phyloP scores from a whole-genome alignment of 1,140 invertebrate species.

The Panulirus ornatus region DNA sequence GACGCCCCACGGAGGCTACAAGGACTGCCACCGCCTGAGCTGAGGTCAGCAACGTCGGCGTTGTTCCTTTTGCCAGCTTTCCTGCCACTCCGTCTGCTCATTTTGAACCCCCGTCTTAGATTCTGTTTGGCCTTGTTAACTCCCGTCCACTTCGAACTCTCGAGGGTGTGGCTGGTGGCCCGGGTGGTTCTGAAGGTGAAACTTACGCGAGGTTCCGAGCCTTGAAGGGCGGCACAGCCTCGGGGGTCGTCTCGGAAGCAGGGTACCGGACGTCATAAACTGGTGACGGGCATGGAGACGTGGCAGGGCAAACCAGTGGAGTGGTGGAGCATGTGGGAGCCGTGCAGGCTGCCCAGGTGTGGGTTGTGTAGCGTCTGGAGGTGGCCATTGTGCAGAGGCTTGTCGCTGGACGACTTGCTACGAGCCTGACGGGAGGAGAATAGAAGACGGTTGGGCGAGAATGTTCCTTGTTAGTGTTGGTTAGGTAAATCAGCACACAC shows the following conservation, averaged over 20 bases:
- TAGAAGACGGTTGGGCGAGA: too few relatives aligned
- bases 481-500: too few relatives aligned
- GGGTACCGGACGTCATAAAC: slow-evolving; percentile 64
- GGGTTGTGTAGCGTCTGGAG: slow-evolving; percentile 46
- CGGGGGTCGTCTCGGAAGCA: background rate
- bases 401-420: slow-evolving; percentile 57
- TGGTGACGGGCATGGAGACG: slow-evolving; percentile 46
- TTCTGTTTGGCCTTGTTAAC: background rate
- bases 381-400: slow-evolving; percentile 32
- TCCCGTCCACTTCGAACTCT: background rate
- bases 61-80: background rate
- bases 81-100: background rate
- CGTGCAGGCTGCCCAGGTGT: slow-evolving; percentile 29
- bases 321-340: slow-evolving; percentile 34
- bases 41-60: background rate
- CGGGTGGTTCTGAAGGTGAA: slow-evolving; percentile 49
- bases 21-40: slow-evolving; percentile 4
- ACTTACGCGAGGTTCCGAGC: slow-evolving; percentile 49
- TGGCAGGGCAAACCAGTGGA: slow-evolving; percentile 39
- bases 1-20: slow-evolving; percentile 54
- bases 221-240: slow-evolving; percentile 1
- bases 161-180: background rate
- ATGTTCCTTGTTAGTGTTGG: too few relatives aligned
- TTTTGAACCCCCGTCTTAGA: background rate
- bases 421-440: slow-evolving; percentile 30